phyloP scores from a whole-genome alignment of 2,797 vertebrate species.

The Bryconaethiops microstoma region DNA sequence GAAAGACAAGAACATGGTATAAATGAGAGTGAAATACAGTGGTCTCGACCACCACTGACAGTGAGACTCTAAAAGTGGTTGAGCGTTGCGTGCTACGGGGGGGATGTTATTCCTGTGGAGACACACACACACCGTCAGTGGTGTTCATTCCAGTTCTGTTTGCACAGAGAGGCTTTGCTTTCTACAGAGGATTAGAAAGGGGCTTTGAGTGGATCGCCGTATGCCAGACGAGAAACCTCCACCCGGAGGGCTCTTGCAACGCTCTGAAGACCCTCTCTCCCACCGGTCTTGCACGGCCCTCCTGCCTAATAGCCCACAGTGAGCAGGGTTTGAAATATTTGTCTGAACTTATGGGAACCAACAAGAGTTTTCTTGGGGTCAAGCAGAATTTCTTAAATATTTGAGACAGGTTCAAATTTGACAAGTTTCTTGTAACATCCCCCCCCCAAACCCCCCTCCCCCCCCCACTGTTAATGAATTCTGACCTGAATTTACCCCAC shows the following conservation, averaged over 20 bases:
- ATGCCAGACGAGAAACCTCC: constrained; percentile 49
- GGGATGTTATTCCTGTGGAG: constrained; percentile 38
- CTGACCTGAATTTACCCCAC: background rate
- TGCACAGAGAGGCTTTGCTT: constrained; percentile 67
- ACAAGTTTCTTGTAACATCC: background rate
- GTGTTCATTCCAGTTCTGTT: constrained; percentile 69
- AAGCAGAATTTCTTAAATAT: background rate
- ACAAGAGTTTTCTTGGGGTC: background rate
- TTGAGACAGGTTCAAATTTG: background rate
- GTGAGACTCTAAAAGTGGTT: constrained; percentile 31
- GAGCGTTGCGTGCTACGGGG: constrained; percentile 22
- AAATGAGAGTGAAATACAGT: constrained; percentile 16
- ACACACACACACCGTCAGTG: constrained; percentile 15
- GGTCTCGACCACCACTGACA: background rate
- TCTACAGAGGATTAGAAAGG: constrained; percentile 57
- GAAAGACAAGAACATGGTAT: constrained; percentile 34
- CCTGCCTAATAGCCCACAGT: background rate
- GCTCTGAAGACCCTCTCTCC: background rate
- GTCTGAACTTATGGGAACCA: background rate
- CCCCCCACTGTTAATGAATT: background rate
- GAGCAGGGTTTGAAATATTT: background rate
- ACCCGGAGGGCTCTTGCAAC: background rate
- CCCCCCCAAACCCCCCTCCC: too few species aligned
- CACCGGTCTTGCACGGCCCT: background rate
- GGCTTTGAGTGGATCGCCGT: constrained; percentile 49